Base-by-base conservation (phyloP, 2,888 invertebrate genomes). In the Heliconius aoede region DNA sequence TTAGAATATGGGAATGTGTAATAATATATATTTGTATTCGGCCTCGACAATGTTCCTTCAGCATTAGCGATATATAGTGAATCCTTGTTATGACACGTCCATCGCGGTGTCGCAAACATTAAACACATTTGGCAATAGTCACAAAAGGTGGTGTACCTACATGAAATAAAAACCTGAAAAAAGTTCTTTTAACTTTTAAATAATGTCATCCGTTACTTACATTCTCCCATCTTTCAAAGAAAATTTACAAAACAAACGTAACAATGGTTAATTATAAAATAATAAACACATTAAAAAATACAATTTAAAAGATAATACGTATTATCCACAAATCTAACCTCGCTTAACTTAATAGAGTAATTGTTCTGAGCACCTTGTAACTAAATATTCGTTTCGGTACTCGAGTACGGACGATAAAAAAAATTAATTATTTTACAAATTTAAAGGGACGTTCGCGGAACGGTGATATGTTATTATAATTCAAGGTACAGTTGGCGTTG, bases 271-370 rank as follows among this genome's bases (percentile, higher is more conserved):
- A 73, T 73, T 73, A 73, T 62, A 46, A 60, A 73, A 40, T 73
- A 62, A 72, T 61, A 73, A 62, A 62, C 24, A 73, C 46, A 73
- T 72, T 7, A 60, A 72, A 72, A 40, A 26, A 26, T 36, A 72
- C 36, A 61, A 60, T 72, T 36, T 61, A 72, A 30, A 72, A 72
- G 60, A 64, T 72, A 74, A 74, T 76, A 60, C 51, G 32, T 24
- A 69, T 24, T 79, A 79, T 79, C 76, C 71, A 76, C 76, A 74
- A 67, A 76, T 79, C 71, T 78, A 80, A 75, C 81, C 81, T 81
- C 73, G 80, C 69, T 77, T 72, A 77, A 67, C 69, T 77, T 72
- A 77, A 67, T 72, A 62, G 71, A 78, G 76, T 80, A 80, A 80
- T 80, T 75, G 76, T 76, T 79, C 67, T 76, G 36, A 72, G 26